Conservation (phyloP, 2,797 vertebrate species). For the Buceros bicornis region DNA sequence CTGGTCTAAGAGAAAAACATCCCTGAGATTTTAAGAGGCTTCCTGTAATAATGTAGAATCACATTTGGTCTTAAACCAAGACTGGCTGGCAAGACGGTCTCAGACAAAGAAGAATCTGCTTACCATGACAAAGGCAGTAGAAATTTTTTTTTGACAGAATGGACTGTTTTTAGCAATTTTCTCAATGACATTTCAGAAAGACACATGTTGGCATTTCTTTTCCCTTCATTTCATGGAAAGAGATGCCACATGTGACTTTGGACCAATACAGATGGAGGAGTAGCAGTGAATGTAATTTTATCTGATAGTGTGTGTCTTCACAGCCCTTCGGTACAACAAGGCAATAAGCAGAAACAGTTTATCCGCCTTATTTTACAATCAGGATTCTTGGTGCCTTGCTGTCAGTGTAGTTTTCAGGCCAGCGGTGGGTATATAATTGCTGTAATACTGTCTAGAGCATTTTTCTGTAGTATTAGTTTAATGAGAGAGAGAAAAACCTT, state of each 20-base stretch:
- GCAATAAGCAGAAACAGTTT: background rate
- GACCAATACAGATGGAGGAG: background rate
- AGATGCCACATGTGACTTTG: background rate
- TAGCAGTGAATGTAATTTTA: background rate
- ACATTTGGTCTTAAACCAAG: background rate
- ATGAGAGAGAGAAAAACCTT: background rate
- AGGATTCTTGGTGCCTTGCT: background rate
- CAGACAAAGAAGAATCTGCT: background rate
- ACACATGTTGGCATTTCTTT: background rate
- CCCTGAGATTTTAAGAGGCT: background rate
- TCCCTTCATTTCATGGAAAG: background rate
- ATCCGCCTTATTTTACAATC: background rate
- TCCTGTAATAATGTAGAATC: background rate
- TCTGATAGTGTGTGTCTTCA: background rate
- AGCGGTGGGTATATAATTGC: background rate
- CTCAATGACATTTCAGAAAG: background rate
- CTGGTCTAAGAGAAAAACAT: background rate
- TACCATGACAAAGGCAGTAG: background rate
- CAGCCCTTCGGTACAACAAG: background rate
- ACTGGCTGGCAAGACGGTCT: background rate
- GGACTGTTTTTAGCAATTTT: background rate
- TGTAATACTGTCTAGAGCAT: background rate
- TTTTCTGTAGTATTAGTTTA: background rate
- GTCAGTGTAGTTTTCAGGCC: background rate
- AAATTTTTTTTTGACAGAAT: background rate